Evolutionary conservation across 2,888 invertebrate species (phyloP), one percentile per base, ranked within the genome.

Genomic region (Holacanthella duospinosa): DNA sequence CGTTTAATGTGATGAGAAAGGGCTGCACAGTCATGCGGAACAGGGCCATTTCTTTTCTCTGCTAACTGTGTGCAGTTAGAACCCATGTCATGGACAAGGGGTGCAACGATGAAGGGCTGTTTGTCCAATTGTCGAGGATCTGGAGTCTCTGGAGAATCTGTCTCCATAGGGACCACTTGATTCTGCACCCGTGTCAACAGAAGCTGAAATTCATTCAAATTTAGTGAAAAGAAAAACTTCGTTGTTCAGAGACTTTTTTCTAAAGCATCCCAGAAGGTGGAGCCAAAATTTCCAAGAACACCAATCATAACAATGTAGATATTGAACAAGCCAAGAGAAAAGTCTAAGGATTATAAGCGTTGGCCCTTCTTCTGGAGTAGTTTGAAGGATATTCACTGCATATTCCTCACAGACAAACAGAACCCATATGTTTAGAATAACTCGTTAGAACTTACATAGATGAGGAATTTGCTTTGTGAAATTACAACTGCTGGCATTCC

Each of bases 401-500:
- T n/a, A n/a, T n/a, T n/a, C n/a, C n/a, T n/a, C n/a, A n/a, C n/a
- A n/a, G n/a, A n/a, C n/a, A n/a, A n/a, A n/a, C n/a, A n/a, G n/a
- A n/a, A n/a, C n/a, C n/a, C n/a, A n/a, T n/a, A n/a, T n/a, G n/a
- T n/a, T n/a, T n/a, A n/a, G n/a, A n/a, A n/a, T n/a, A n/a, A n/a
- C n/a, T n/a, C n/a, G 25, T 12, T 28, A 54, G 61, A 58, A 83
- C 87, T 85, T 77, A 93, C 90, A 78, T 93, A 94, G 79, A 95
- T 90, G 3, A 96, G 82, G 75, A 95, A 89, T 80, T 93, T 94
- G 75, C 86, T 85, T 68, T 88, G 86, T 72, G 88, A 87, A 69
- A 89, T 86, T 64, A 93, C 81, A 72, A 94, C 87, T 58, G 90
- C 92, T 27, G 91, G 86, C 79, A 88, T 88, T 9, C 94, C 93